Conservation (phyloP, 2,888 invertebrate genomes). For the Isoperla grammatica region DNA sequence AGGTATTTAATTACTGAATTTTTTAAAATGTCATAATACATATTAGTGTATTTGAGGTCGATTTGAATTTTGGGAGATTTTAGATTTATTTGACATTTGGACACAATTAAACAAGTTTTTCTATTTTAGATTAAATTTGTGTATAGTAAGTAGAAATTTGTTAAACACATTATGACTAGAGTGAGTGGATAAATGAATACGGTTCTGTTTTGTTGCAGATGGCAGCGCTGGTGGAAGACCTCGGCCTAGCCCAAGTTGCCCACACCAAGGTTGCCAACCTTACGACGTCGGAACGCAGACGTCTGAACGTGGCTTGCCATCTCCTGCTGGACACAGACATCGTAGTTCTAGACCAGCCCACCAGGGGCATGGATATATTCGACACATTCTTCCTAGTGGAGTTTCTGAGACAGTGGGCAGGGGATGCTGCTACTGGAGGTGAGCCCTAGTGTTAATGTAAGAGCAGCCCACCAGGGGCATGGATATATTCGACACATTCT, state of each 20-base stretch:
- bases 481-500: slow-evolving; percentile 95
- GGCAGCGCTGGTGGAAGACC: slow-evolving; percentile 81
- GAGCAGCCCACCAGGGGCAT: slow-evolving; percentile 85
- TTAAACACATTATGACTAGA: no score
- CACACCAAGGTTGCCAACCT: slow-evolving; percentile 79
- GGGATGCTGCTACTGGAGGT: slow-evolving; percentile 41
- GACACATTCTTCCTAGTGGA: slow-evolving; percentile 94
- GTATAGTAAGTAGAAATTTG: no score
- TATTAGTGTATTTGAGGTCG: no score
- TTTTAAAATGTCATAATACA: no score
- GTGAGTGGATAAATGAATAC: no score
- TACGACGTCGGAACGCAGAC: slow-evolving; percentile 80
- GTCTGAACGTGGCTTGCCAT: slow-evolving; percentile 86
- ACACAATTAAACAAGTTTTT: no score
- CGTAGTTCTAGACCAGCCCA: slow-evolving; percentile 81
- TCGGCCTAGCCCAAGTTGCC: slow-evolving; percentile 84
- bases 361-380: slow-evolving; percentile 87
- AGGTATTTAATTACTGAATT: no score
- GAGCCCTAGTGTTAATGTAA: no score
- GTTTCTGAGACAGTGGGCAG: slow-evolving; percentile 87
- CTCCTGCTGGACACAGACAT: slow-evolving; percentile 80
- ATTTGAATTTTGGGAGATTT: no score
- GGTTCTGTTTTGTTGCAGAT: no score
- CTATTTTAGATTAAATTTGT: no score
- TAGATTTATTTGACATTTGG: no score